Evolutionary conservation across 2,113 vertebrate genomes (phyloP).

Genomic region (Phalacrocorax carbo): DNA sequence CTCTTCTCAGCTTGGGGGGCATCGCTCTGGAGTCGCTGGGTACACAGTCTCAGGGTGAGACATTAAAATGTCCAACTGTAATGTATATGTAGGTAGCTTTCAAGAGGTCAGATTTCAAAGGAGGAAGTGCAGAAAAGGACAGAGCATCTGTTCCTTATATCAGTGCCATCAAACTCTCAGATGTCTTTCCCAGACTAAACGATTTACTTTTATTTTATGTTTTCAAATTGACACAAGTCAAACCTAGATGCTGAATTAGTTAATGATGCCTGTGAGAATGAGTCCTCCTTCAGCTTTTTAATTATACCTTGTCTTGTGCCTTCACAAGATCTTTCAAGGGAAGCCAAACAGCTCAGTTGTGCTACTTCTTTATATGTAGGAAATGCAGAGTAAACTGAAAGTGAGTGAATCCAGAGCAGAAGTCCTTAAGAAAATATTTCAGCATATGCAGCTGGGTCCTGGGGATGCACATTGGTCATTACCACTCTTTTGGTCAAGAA

Average conservation of each 20-base stretch:
- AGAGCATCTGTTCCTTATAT: background rate
- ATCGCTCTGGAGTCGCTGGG: background rate
- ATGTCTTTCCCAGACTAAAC: slow-evolving; percentile 43
- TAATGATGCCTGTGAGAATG: background rate
- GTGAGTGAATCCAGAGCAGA: background rate
- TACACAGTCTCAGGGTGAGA: background rate
- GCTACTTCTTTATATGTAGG: background rate
- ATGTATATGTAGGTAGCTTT: background rate
- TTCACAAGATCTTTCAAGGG: background rate
- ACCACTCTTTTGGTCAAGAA: background rate
- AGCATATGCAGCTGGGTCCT: background rate
- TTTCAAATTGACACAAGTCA: slow-evolving; percentile 18
- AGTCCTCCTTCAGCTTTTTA: slow-evolving; percentile 16
- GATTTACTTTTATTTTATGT: slow-evolving; percentile 9
- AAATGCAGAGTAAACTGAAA: background rate
- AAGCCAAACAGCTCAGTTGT: background rate
- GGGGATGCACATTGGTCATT: background rate
- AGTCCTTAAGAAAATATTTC: background rate
- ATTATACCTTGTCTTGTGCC: background rate
- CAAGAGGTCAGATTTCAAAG: background rate
- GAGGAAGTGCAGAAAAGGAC: background rate
- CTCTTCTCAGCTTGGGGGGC: background rate
- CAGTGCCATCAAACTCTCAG: background rate
- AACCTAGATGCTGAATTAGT: slow-evolving; percentile 22
- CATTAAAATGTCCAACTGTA: background rate